Percentiles rank a stretch among this genome's conserved stretches.
Conservation (phyloP, 2,797 vertebrate species). For the Mastacembelus armatus region DNA sequence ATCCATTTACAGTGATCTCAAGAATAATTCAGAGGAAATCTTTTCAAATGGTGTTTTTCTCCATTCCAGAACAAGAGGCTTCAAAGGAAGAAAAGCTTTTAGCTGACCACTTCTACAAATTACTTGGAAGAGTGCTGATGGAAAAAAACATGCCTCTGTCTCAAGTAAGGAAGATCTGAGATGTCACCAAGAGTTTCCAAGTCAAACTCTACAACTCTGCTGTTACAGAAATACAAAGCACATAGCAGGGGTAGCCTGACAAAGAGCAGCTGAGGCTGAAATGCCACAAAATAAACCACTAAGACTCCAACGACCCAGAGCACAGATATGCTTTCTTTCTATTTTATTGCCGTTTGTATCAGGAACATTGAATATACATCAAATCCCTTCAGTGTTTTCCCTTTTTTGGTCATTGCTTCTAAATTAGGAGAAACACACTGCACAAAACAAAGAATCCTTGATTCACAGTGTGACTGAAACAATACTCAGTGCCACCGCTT, state of each 20-base stretch:
- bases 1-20: conserved; percentile 27
- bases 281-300: conserved; percentile 12
- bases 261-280: conserved; percentile 44
- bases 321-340: conserved; percentile 1
- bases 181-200: conserved; percentile 51
- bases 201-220: conserved; percentile 30
- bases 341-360: conserved; percentile 9
- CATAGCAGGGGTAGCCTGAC: conserved; percentile 11
- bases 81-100: conserved; percentile 61
- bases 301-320: conserved; percentile 17
- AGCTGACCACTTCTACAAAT: conserved; percentile 59
- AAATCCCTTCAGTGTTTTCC: conserved; percentile 6
- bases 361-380: conserved; percentile 2
- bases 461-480: conserved; percentile 54
- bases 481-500: conserved; percentile 42
- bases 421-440: conserved; percentile 45
- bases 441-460: conserved; percentile 43
- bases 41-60: conserved; percentile 44
- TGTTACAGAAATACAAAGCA: conserved; percentile 23
- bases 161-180: conserved; percentile 44
- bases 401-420: conserved; percentile 32
- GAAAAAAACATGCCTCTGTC: conserved; percentile 33
- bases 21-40: conserved; percentile 22
- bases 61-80: conserved; percentile 48
- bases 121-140: conserved; percentile 31